These are phyloP conservation scores for Datnioides undecimradiatus DNA, from an alignment of 2,113 vertebrate genomes.

Conservation along the genomic window DNA sequence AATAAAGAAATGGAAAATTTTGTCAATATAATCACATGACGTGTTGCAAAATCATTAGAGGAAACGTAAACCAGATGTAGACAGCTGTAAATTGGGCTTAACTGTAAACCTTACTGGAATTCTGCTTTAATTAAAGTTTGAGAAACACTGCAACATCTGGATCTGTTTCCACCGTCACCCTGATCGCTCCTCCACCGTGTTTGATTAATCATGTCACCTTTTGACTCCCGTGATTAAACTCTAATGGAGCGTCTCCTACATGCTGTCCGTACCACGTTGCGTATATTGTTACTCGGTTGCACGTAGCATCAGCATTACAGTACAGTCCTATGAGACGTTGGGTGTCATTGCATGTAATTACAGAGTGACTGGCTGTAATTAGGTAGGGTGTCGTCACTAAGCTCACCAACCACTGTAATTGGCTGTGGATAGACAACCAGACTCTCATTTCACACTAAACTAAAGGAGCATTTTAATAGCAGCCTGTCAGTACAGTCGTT, in stretches of 20 bases:
- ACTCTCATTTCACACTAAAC: slow-evolving; percentile 51
- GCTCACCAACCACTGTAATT: slow-evolving; percentile 49
- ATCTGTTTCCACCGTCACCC: slow-evolving; percentile 4
- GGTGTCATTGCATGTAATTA: slow-evolving; percentile 65
- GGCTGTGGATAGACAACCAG: slow-evolving; percentile 46
- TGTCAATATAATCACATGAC: slow-evolving; percentile 46
- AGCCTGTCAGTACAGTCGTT: slow-evolving; percentile 41
- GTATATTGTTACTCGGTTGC: not conserved
- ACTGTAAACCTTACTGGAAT: slow-evolving; percentile 1
- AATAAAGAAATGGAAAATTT: not conserved
- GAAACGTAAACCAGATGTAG: slow-evolving; percentile 56
- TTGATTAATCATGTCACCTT: not conserved
- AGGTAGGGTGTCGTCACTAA: slow-evolving; percentile 40
- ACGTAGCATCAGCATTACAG: not conserved
- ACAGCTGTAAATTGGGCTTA: slow-evolving; percentile 18
- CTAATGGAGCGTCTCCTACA: not conserved
- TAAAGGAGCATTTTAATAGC: slow-evolving; percentile 41
- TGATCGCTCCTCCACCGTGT: not conserved
- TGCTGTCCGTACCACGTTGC: not conserved
- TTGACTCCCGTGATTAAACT: not conserved
- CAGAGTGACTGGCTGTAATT: slow-evolving; percentile 64
- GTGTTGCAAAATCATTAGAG: slow-evolving; percentile 26
- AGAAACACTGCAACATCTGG: slow-evolving; percentile 18
- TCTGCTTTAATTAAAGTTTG: slow-evolving; percentile 39
- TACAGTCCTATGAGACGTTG: slow-evolving; percentile 18